These are phyloP conservation scores for Meloidogyne hapla DNA, from an alignment of 1,140 invertebrate species.

Conservation along the genomic window DNA sequence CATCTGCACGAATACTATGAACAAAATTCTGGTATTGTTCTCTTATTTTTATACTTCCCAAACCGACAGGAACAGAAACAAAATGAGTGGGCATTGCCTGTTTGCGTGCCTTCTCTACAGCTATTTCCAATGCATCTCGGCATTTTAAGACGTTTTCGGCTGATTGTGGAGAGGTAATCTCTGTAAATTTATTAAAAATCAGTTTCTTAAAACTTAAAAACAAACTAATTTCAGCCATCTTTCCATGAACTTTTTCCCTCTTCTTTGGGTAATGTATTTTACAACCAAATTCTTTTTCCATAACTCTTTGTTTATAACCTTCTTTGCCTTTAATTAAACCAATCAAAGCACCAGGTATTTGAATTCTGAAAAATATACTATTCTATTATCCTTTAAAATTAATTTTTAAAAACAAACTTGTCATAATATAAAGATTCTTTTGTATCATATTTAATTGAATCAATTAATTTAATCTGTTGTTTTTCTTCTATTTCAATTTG, in stretches of 20 bases:
- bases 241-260: slow-evolving; percentile 2
- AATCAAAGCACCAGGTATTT: slow-evolving; percentile 10
- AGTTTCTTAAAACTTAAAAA: background rate
- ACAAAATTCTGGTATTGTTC: slow-evolving; percentile 9
- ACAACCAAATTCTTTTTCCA: slow-evolving; percentile 12
- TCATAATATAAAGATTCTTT: background rate
- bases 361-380: background rate
- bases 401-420: background rate
- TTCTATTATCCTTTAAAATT: too few relatives aligned
- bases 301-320: background rate
- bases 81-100: slow-evolving; percentile 19
- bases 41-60: background rate
- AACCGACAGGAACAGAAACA: slow-evolving; percentile 24
- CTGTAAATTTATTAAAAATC: background rate
- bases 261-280: slow-evolving; percentile 12
- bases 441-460: background rate
- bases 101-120: slow-evolving; percentile 3
- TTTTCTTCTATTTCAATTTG: background rate
- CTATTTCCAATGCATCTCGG: slow-evolving; percentile 8
- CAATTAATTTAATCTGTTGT: slow-evolving; percentile 1
- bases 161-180: slow-evolving; percentile 1
- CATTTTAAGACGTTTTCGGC: slow-evolving; percentile 19
- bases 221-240: slow-evolving; percentile 18
- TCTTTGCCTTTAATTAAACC: slow-evolving; percentile 16
- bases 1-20: slow-evolving; percentile 10